Conservation (phyloP, 2,113 vertebrate genomes). For the Anguilla japonica region DNA sequence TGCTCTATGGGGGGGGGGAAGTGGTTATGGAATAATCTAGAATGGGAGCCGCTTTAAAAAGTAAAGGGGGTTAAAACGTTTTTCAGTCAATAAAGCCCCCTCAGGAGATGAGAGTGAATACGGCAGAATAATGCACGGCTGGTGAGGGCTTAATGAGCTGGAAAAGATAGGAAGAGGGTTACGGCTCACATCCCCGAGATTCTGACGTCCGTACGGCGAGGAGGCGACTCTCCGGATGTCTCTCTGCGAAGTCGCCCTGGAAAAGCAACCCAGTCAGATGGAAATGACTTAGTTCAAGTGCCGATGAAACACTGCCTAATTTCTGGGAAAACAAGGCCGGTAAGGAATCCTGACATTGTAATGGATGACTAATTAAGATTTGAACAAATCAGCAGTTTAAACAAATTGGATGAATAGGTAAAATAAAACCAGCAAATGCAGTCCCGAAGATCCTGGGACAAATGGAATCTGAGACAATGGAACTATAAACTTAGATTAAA, state of each 20-base stretch:
- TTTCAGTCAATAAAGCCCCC: constrained; percentile 70
- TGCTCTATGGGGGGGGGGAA: neutral
- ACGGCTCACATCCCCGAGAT: constrained; percentile 65
- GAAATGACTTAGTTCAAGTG: neutral
- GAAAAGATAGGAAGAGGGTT: constrained; percentile 69
- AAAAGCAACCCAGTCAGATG: neutral
- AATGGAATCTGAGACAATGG: neutral
- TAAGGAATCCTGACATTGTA: neutral
- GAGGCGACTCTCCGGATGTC: constrained; percentile 34
- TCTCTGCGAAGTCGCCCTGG: neutral
- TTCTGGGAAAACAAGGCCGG: neutral
- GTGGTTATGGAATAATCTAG: neutral
- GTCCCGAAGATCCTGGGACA: neutral
- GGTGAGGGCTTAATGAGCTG: constrained; percentile 72
- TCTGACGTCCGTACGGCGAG: constrained; percentile 55
- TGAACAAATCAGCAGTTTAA: neutral
- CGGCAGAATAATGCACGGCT: constrained; percentile 70
- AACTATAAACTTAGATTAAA: neutral
- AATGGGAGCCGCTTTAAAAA: constrained; percentile 44
- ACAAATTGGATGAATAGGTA: neutral
- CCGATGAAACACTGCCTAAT: neutral
- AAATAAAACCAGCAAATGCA: neutral
- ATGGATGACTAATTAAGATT: neutral
- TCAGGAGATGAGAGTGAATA: constrained; percentile 56
- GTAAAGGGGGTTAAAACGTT: constrained; percentile 65